A percentile compares a stretch with the other conserved stretches of the same genome.
phyloP scores from a whole-genome alignment of 1,140 invertebrate genomes.

The Eumaeus atala region DNA sequence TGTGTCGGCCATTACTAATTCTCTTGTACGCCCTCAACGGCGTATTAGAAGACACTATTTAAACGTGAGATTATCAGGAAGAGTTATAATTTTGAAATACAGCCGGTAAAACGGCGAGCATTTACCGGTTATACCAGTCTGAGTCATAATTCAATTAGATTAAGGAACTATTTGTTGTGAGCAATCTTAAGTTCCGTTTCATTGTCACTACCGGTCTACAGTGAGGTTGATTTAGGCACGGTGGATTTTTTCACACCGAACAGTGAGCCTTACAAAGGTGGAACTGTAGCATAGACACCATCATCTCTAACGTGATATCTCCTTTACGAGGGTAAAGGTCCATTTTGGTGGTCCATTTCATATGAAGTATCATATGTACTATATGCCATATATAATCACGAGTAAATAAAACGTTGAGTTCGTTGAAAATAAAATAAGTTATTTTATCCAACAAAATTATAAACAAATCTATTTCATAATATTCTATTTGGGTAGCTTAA shows the following conservation, averaged over 20 bases:
- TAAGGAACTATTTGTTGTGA: constrained; percentile 8
- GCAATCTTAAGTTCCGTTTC: background rate
- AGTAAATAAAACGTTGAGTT: no score
- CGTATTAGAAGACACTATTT: constrained; percentile 37
- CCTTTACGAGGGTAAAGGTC: no score
- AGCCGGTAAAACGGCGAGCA: constrained; percentile 14
- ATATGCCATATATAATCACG: no score
- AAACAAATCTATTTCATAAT: no score
- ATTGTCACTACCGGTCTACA: constrained; percentile 8
- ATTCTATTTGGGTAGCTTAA: no score
- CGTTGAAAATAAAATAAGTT: no score
- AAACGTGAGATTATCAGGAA: constrained; percentile 45
- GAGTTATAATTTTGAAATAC: constrained; percentile 33
- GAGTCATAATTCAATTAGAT: constrained; percentile 10
- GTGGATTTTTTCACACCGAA: background rate
- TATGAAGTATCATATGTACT: no score
- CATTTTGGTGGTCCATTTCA: no score
- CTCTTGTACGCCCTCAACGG: background rate
- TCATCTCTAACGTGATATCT: no score
- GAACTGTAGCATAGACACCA: no score
- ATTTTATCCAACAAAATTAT: no score
- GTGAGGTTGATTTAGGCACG: constrained; percentile 5
- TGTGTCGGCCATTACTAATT: background rate
- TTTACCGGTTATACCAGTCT: constrained; percentile 21
- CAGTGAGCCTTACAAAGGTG: no score